Evolutionary conservation across 2,797 vertebrate genomes (phyloP).

Genomic region (Sandelia bainsii): DNA sequence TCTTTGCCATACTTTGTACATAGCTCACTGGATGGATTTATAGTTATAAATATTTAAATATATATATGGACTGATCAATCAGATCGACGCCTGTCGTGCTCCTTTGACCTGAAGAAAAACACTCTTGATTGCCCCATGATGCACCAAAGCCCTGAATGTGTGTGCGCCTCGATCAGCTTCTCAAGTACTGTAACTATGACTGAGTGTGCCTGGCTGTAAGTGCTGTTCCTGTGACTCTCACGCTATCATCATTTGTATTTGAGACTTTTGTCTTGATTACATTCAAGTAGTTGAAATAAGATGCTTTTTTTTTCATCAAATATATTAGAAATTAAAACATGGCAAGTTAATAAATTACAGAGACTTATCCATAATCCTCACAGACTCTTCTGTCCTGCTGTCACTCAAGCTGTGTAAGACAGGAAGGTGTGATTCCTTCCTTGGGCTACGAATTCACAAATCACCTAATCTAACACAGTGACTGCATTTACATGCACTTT

Average conservation of each 20-base stretch:
- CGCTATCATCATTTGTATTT: slow-evolving; percentile 8
- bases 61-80: slow-evolving; percentile 65
- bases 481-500: too few species aligned
- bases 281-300: background rate
- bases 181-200: slow-evolving; percentile 60
- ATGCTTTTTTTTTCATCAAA: background rate
- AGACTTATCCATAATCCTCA: background rate
- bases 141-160: slow-evolving; percentile 76
- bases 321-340: background rate
- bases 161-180: slow-evolving; percentile 54
- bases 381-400: slow-evolving; percentile 3
- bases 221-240: slow-evolving; percentile 39
- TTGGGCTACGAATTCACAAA: too few species aligned
- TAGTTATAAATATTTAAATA: slow-evolving; percentile 70
- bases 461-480: background rate
- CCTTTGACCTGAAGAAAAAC: slow-evolving; percentile 52
- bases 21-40: slow-evolving; percentile 77
- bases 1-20: slow-evolving; percentile 78
- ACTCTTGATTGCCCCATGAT: slow-evolving; percentile 72
- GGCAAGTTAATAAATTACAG: background rate
- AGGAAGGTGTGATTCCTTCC: background rate
- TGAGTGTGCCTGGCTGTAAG: slow-evolving; percentile 46
- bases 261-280: slow-evolving; percentile 22
- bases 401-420: background rate
- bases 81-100: slow-evolving; percentile 41